phyloP scores from a whole-genome alignment of 2,888 invertebrate species.

The Luperina testacea region DNA sequence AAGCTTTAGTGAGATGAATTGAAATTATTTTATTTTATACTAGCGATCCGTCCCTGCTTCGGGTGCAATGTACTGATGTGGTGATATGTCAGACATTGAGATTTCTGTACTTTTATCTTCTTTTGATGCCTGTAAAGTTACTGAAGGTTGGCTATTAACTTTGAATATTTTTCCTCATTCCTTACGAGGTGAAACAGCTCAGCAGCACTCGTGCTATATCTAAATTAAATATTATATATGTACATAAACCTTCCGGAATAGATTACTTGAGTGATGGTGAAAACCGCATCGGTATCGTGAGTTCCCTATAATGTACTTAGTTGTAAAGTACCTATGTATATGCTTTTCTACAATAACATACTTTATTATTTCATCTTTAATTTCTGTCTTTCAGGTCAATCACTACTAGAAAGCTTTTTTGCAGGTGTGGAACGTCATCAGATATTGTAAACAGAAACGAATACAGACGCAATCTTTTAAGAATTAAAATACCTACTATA shows the following conservation, averaged over 20 bases:
- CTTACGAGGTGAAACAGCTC: not conserved
- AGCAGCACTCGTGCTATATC: not conserved
- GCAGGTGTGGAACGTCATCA: not conserved
- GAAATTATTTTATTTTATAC: not conserved
- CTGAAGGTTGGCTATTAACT: not conserved
- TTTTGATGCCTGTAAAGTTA: not conserved
- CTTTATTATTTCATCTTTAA: not conserved
- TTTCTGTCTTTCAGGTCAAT: not conserved
- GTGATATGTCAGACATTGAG: not conserved
- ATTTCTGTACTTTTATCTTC: not conserved
- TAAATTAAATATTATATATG: not conserved
- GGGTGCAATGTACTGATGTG: not conserved
- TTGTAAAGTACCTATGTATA: not conserved
- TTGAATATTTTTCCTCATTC: not conserved
- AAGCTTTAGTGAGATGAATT: not conserved
- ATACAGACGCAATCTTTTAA: slow-evolving; percentile 2
- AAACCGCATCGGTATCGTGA: not conserved
- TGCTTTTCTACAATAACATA: not conserved
- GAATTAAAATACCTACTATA: slow-evolving; percentile 11
- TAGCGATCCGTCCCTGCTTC: not conserved
- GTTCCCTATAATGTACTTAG: not conserved
- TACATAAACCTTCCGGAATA: not conserved
- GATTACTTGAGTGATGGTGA: not conserved
- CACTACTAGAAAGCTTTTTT: not conserved
- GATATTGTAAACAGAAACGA: not conserved